Base-by-base conservation (phyloP, 2,797 vertebrate genomes). In the Oreochromis mossambicus region DNA sequence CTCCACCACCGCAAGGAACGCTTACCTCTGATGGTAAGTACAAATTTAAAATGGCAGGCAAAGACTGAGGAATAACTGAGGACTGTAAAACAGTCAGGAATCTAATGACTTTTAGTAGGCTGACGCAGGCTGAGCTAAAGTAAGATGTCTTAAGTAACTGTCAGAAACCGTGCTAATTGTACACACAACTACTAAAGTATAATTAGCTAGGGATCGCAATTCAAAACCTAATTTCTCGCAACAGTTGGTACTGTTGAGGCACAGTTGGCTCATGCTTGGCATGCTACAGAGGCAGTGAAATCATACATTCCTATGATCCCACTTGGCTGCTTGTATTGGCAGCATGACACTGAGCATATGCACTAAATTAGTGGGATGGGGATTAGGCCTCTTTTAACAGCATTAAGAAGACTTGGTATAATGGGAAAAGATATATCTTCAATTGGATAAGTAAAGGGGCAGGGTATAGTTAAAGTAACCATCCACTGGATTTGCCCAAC, bases 21-120 rank as follows among this genome's bases (percentile, higher is more conserved):
- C 92, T 98, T 83, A 97, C 97, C 68, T 96, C 98, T 6, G 98
- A 99, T 80, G 98, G 98, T 97, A 96, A 87, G 96, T 85, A 86
- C 32, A 9, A 6, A 54, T 77, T 78, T 79, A 7, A 51, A 63
- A 29, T 26, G 14, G 8, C 17, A 51, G 14, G 12, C 5, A 15
- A 46, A 51, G 26, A 58, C 26, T 10, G 48, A 51, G 15, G 12
- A 82, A 52, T 68, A 50, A 79, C 5, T 75, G 17, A 61, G 38
- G 2, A 34, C 9, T 50, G 3, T 68, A 17, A 77, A 82, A 83
- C 51, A 54, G 79, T 82, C 34, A 82, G 36, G 24, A 32, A 66
- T 12, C 41, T 8, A 48, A 32, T 80, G 11, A 24, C 36, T 15
- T 78, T 55, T 21, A 34, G 19, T 10, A 50, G 38, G 63, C 13